Conservation (phyloP, 2,113 vertebrate species). For the Gnathonemus longibarbis region DNA sequence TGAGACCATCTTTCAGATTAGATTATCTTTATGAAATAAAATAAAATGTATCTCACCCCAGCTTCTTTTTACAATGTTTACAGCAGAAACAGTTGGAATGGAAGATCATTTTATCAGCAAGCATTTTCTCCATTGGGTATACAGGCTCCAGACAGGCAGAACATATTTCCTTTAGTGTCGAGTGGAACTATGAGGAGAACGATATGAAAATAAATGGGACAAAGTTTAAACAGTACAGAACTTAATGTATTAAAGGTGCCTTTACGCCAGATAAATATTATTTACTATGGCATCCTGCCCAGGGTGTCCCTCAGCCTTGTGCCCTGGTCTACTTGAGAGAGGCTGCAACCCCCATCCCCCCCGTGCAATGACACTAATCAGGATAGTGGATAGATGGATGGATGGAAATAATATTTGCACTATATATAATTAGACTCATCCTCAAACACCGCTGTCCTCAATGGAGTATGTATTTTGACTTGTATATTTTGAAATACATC, state of each 20-base stretch:
- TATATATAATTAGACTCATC: background rate
- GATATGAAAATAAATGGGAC: background rate
- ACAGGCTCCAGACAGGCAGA: conserved; percentile 65
- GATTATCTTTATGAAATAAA: background rate
- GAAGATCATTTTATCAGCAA: conserved; percentile 57
- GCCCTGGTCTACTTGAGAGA: background rate
- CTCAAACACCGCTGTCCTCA: background rate
- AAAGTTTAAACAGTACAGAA: background rate
- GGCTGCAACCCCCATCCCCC: background rate
- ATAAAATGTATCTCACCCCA: conserved; percentile 64
- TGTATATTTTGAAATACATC: background rate
- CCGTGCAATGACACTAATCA: background rate
- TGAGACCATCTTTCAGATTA: background rate
- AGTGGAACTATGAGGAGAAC: conserved; percentile 52
- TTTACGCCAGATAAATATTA: background rate
- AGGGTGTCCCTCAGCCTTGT: background rate
- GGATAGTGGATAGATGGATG: background rate
- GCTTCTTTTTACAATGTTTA: conserved; percentile 66
- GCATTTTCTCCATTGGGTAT: conserved; percentile 64
- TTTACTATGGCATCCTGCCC: background rate
- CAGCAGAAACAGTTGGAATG: conserved; percentile 75
- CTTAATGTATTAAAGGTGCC: background rate
- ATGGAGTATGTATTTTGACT: background rate
- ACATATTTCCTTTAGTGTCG: conserved; percentile 59
- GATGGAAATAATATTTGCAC: background rate